These are phyloP conservation scores for Lissonota sp. DNA, from an alignment of 2,888 invertebrate genomes.

Conservation along the genomic window DNA sequence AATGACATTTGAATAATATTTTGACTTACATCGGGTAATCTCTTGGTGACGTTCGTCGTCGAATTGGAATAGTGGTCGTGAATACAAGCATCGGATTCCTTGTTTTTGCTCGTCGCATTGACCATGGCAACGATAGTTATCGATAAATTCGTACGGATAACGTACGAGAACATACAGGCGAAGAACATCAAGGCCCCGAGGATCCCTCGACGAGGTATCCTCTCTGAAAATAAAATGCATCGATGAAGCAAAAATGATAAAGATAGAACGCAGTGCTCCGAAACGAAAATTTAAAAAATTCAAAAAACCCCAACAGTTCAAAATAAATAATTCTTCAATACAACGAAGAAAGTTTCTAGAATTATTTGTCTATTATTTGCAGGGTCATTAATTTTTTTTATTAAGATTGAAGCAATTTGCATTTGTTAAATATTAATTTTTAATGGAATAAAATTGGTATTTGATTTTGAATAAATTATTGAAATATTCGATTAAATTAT, in stretches of 20 bases:
- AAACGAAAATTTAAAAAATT: too few species aligned
- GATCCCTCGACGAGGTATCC: slow-evolving; percentile 85
- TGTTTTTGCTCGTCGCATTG: slow-evolving; percentile 66
- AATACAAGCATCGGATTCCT: slow-evolving; percentile 67
- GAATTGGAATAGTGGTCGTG: slow-evolving; percentile 30
- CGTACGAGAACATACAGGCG: slow-evolving; percentile 90
- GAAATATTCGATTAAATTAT: too few species aligned
- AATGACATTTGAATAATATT: neutral
- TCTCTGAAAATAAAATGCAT: slow-evolving; percentile 78
- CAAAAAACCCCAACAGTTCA: too few species aligned
- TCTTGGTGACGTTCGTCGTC: slow-evolving; percentile 42
- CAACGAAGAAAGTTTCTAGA: too few species aligned
- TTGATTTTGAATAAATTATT: too few species aligned
- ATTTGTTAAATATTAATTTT: too few species aligned
- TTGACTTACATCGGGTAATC: slow-evolving; percentile 71
- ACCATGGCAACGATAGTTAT: slow-evolving; percentile 84
- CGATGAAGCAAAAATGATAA: neutral
- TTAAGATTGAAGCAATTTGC: too few species aligned
- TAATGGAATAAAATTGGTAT: too few species aligned
- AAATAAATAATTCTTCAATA: too few species aligned
- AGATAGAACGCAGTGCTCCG: too few species aligned
- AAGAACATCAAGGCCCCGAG: slow-evolving; percentile 90
- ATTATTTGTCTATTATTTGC: too few species aligned
- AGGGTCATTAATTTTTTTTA: too few species aligned
- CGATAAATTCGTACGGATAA: slow-evolving; percentile 91